Conservation (phyloP, 2,888 invertebrate genomes). For the Diaprepes abbreviatus region DNA sequence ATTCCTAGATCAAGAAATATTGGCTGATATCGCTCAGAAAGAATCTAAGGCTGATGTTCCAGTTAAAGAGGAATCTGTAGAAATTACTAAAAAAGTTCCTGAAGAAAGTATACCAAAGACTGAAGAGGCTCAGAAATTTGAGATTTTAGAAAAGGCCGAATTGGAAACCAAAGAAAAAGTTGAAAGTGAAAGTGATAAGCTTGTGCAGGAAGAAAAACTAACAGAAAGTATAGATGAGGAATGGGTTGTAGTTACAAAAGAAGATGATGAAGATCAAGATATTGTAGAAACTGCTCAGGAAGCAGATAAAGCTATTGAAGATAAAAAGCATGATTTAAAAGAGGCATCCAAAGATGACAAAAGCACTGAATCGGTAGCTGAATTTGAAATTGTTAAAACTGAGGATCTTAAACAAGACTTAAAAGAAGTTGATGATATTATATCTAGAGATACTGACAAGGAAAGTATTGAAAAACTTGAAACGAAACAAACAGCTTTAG, state of each 20-base stretch:
- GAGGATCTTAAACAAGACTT: slow-evolving; percentile 19
- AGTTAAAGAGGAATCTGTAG: slow-evolving; percentile 3
- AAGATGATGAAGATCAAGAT: slow-evolving; percentile 43
- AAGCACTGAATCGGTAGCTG: slow-evolving; percentile 1
- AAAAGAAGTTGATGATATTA: slow-evolving; percentile 19
- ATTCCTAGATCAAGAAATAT: slow-evolving; percentile 4
- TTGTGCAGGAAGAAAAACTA: slow-evolving; percentile 29
- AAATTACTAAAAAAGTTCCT: not conserved
- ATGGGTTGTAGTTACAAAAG: slow-evolving; percentile 46
- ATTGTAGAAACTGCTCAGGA: slow-evolving; percentile 33
- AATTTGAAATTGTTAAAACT: slow-evolving; percentile 48
- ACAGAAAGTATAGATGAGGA: slow-evolving; percentile 38
- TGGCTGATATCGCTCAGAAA: not conserved
- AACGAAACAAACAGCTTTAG: not conserved
- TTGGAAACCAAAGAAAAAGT: slow-evolving; percentile 49
- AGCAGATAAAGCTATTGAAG: slow-evolving; percentile 56
- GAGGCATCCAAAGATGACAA: slow-evolving; percentile 27
- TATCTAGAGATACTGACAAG: not conserved
- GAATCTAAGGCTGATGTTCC: slow-evolving; percentile 22
- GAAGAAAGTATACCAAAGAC: slow-evolving; percentile 9
- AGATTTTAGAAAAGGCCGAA: slow-evolving; percentile 50
- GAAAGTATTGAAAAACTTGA: not conserved
- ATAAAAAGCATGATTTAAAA: slow-evolving; percentile 31
- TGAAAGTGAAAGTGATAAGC: slow-evolving; percentile 32
- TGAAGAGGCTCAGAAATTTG: slow-evolving; percentile 32